phyloP scores from a whole-genome alignment of 2,113 vertebrate genomes.

The Pseudorectes ferrugineus region DNA sequence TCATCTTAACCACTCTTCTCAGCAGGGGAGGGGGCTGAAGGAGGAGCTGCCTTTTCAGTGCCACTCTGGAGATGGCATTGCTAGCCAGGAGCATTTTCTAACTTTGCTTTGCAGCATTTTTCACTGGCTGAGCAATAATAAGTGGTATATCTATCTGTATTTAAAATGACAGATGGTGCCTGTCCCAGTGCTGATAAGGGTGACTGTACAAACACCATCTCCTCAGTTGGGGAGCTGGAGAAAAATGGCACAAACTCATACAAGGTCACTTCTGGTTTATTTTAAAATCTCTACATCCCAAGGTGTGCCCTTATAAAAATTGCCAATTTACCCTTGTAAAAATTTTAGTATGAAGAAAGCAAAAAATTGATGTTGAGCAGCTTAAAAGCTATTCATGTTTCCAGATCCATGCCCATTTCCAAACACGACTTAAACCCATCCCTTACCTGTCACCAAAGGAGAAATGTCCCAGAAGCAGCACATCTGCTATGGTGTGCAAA shows the following conservation, averaged over 20 bases:
- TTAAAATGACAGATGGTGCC: conserved; percentile 33
- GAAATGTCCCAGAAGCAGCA: not conserved
- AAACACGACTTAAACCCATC: not conserved
- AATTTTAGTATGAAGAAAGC: not conserved
- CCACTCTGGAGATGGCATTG: not conserved
- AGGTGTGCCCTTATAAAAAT: not conserved
- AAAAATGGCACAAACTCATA: not conserved
- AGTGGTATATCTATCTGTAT: not conserved
- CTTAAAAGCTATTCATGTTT: not conserved
- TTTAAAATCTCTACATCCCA: not conserved
- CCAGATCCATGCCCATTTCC: not conserved
- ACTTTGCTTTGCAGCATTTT: not conserved
- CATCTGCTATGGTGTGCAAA: accelerated
- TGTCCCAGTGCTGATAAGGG: not conserved
- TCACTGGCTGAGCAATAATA: not conserved
- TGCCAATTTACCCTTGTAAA: not conserved
- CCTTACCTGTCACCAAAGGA: not conserved
- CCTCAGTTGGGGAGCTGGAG: not conserved
- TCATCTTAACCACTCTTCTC: not conserved
- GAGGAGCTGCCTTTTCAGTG: not conserved
- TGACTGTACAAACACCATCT: not conserved
- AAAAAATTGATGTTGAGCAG: not conserved
- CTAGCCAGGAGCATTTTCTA: not conserved
- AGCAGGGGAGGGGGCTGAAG: not conserved
- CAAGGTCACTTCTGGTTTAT: not conserved